Evolutionary conservation across 1,140 invertebrate genomes (phyloP).

Genomic region (Bombus vancouverensis): DNA sequence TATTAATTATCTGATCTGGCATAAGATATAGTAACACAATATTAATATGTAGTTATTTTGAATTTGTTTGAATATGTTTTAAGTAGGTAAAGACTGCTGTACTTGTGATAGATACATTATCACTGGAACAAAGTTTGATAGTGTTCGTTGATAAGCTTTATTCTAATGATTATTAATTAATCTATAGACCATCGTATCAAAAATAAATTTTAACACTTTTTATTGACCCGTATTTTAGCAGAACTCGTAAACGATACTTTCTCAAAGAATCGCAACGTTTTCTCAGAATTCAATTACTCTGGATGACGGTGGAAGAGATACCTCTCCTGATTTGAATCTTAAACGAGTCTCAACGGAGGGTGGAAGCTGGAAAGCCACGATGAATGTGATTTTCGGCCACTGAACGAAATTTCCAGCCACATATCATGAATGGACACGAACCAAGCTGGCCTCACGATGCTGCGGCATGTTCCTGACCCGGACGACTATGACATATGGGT

Average conservation of each 20-base stretch:
- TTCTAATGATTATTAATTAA: too few species aligned
- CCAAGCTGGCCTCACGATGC: conserved; percentile 79
- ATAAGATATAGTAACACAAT: too few species aligned
- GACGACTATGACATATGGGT: conserved; percentile 80
- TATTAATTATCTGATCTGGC: too few species aligned
- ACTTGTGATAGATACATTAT: too few species aligned
- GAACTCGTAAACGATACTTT: background rate
- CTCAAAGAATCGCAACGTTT: background rate
- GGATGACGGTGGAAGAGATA: background rate
- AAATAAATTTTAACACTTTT: too few species aligned
- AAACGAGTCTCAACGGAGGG: conserved; percentile 6
- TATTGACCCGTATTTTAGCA: too few species aligned
- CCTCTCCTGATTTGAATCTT: conserved; percentile 35
- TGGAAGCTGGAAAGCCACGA: background rate
- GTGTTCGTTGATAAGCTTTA: too few species aligned
- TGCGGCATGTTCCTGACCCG: conserved; percentile 74
- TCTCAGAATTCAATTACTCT: conserved; percentile 21
- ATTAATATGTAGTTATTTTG: too few species aligned
- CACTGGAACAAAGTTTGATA: too few species aligned
- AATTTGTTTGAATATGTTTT: too few species aligned
- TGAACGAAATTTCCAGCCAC: conserved; percentile 70
- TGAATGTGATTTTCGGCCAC: conserved; percentile 49
- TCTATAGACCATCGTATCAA: too few species aligned
- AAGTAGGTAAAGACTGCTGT: too few species aligned
- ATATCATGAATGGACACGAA: conserved; percentile 76